Evolutionary conservation across 2,113 vertebrate species (phyloP), one percentile per base, ranked within the genome.

Genomic region (Pseudorectes ferrugineus): DNA sequence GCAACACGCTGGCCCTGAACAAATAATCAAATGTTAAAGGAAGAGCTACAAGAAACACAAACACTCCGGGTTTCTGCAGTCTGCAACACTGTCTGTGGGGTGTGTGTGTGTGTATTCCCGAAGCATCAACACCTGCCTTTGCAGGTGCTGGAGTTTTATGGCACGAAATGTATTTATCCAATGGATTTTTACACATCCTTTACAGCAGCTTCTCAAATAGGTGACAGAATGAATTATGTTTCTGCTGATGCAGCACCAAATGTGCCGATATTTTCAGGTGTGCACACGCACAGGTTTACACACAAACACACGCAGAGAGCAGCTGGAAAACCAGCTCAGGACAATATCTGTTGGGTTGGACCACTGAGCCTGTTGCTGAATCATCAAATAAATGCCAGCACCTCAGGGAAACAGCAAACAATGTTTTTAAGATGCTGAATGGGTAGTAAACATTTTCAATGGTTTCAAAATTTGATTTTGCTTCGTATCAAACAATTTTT

Each of bases 101-200:
- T 46, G 42, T 1, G 1, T 40, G 49, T 57, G 11, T 65, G 58
- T 45, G 36, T 62, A 48, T 83, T 93, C 59, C 78, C 80, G 31
- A 76, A 88, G n/a, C 74, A 90, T 48, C 92, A 79, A 88, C 85
- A 95, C 82, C 63, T 96, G 78, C n/a, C 31, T 92, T 88, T 55
- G 75, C 35, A 96, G 78, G 71, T 93, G 92, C 79, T 7, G 51
- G 66, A 54, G 75, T 88, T 95, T 85, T 62, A 70, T 71, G 63
- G 88, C 85, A 95, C 22, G 43, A 79, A 83, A 76, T 59, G 11
- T 40, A 80, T 85, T 92, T 96, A 77, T 89, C 59, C 82, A 45
- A 26, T 66, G 38, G 22, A 14, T 43, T 96, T 93, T 88, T 91
- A 25, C 63, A 77, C 72, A 14, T 67, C 55, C 11, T 92, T 95